Evolutionary conservation across 2,113 vertebrate genomes (phyloP).

Genomic region (Labrus mixtus): DNA sequence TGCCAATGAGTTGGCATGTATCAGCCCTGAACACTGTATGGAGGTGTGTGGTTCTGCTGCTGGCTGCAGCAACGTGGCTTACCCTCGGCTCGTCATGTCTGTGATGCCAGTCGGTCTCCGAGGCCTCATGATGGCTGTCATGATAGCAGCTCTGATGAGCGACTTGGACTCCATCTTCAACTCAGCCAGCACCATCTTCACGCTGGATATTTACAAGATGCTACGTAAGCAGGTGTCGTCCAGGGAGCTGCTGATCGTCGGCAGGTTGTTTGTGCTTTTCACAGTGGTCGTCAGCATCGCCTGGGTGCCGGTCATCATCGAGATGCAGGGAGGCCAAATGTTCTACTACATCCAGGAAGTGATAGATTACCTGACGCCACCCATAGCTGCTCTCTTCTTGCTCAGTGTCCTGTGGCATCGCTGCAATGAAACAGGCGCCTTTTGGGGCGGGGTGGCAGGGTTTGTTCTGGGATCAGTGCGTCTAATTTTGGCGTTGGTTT

Average conservation of each 20-base stretch:
- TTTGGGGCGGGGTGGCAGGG: conserved; percentile 92
- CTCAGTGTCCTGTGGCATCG: conserved; percentile 94
- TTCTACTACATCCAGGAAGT: conserved; percentile 98
- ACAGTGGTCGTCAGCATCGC: conserved; percentile 95
- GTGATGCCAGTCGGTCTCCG: conserved; percentile 93
- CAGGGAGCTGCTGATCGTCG: conserved; percentile 91
- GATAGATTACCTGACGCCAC: conserved; percentile 92
- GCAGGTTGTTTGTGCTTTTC: conserved; percentile 92
- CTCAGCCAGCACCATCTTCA: conserved; percentile 97
- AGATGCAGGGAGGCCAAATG: conserved; percentile 98
- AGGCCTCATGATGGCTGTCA: conserved; percentile 97
- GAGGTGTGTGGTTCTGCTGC: conserved; percentile 91
- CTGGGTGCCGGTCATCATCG: conserved; percentile 95
- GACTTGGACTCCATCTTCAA: conserved; percentile 98
- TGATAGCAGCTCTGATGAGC: conserved; percentile 97
- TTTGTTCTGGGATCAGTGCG: conserved; percentile 88
- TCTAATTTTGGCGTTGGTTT: conserved; percentile 89
- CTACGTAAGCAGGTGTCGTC: conserved; percentile 86
- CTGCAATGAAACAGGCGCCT: conserved; percentile 95
- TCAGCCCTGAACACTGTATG: conserved; percentile 93
- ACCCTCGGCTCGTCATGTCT: conserved; percentile 93
- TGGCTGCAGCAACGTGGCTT: conserved; percentile 95
- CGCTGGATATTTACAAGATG: conserved; percentile 95
- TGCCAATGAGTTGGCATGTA: conserved; percentile 90
- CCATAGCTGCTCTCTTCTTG: conserved; percentile 92